Base-by-base conservation (phyloP, 2,797 vertebrate genomes). In the Epinephelus malabaricus region DNA sequence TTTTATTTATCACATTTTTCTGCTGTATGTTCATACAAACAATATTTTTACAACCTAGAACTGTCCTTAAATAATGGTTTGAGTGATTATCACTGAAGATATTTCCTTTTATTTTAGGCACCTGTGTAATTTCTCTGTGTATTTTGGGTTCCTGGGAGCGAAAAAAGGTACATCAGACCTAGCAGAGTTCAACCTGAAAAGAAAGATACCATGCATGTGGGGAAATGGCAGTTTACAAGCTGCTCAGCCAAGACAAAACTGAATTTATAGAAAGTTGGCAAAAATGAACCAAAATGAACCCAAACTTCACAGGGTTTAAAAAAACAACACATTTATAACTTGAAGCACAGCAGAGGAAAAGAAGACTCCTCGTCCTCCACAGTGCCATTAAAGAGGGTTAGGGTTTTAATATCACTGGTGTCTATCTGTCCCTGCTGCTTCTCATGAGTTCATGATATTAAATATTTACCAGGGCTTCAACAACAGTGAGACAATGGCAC, bases 401-500 rank as follows among this genome's bases (percentile, higher is more conserved):
- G 23, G 23, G 74, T 83, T 68, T 62, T 60, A 72, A 69, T 63
- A 60, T 43, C 21, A 60, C 59, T 50, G 53, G 18, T 63, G 25
- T 40, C 62, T 75, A 38, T 69, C 72, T 72, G 60, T 61, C 43
- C 23, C 34, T 63, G 45, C 70, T 80, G 69, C n/a, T 47, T 49
- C 61, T 73, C 59, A 49, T 63, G 73, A 84, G 60, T 68, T 79
- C n/a, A 70, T 59, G 40, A 27, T 43, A 78, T 84, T 79, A 78
- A 88, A 85, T 78, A 82, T 85, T 79, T 73, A 81, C 38, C 23
- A 43, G 18, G 5, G 19, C 40, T 78, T 83, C 27, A 74, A 47
- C 47, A 71, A 43, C 34, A 70, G 19, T 66, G n/a, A 66, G 23
- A 78, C 47, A 6, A 60, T 47, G 11, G 15, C 45, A 71, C 70